A percentile compares a stretch with the other conserved stretches of the same genome.
These are phyloP conservation scores for Mythimna ferrago DNA, from an alignment of 2,888 invertebrate genomes.

Conservation along the genomic window DNA sequence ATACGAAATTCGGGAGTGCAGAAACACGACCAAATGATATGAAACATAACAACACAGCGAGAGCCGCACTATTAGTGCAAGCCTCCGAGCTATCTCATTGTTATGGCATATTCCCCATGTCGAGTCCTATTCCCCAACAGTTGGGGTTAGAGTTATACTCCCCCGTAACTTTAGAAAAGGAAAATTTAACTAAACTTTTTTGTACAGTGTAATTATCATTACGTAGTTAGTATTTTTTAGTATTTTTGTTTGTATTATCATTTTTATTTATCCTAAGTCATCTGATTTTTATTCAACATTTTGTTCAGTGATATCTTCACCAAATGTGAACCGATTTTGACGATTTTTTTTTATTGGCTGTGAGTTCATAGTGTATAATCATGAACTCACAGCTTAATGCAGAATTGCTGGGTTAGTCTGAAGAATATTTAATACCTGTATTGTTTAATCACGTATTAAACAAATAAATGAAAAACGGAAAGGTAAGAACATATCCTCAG, in stretches of 20 bases:
- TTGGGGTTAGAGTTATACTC: constrained; percentile 33
- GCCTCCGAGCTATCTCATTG: constrained; percentile 31
- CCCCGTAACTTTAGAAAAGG: constrained; percentile 14
- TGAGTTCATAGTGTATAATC: no score
- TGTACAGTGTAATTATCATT: not conserved
- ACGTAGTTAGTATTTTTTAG: no score
- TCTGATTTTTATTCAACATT: no score
- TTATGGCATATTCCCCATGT: constrained; percentile 24
- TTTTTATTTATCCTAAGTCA: no score
- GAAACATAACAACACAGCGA: constrained; percentile 6
- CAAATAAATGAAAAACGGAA: no score
- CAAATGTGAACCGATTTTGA: not conserved
- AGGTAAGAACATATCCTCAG: no score
- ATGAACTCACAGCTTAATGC: no score
- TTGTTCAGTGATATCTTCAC: not conserved
- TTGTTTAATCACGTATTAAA: not conserved
- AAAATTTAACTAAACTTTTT: constrained; percentile 13
- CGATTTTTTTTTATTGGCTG: no score
- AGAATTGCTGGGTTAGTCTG: not conserved
- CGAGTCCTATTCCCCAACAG: not conserved
- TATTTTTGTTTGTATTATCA: no score
- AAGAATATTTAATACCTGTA: not conserved
- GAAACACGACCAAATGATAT: constrained; percentile 6
- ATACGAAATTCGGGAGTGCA: constrained; percentile 3
- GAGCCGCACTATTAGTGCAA: constrained; percentile 4